Evolutionary conservation across 1,140 invertebrate species (phyloP).

Genomic region (Orussus abietinus): DNA sequence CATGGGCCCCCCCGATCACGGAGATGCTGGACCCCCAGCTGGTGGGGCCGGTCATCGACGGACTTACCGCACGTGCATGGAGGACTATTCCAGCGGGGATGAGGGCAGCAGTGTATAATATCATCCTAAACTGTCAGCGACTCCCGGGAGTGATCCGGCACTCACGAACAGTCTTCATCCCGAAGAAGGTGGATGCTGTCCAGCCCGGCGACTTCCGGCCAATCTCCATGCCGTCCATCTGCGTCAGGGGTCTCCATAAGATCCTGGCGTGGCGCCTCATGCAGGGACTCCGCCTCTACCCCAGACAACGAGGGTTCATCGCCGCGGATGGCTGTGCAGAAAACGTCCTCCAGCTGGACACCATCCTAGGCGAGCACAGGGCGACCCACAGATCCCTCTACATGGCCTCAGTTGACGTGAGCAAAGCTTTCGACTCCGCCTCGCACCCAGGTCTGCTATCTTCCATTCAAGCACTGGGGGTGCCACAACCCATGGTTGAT

Average conservation of each 20-base stretch:
- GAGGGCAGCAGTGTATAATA: constrained; percentile 8
- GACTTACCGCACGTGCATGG: background rate
- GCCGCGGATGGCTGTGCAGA: constrained; percentile 20
- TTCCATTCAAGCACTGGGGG: constrained; percentile 13
- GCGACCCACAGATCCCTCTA: constrained; percentile 7
- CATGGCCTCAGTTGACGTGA: constrained; percentile 18
- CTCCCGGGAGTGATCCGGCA: constrained; percentile 10
- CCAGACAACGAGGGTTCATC: constrained; percentile 10
- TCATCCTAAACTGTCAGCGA: constrained; percentile 1
- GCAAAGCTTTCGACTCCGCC: constrained; percentile 43
- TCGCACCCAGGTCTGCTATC: constrained; percentile 19
- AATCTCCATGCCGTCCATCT: constrained; percentile 34
- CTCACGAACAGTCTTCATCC: constrained; percentile 21
- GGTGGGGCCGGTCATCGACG: constrained; percentile 15
- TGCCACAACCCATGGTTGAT: background rate
- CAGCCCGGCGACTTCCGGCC: constrained; percentile 26
- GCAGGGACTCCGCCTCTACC: constrained; percentile 1
- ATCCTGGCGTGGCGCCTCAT: constrained; percentile 28
- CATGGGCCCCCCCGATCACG: too few species aligned
- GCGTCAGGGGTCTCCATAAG: constrained; percentile 28
- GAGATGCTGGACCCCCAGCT: too few species aligned
- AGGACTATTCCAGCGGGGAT: background rate
- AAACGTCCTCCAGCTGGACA: constrained; percentile 19
- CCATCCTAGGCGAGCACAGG: constrained; percentile 5
- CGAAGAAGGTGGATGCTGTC: constrained; percentile 25